These are phyloP conservation scores for Trachemys scripta DNA, from an alignment of 2,113 vertebrate genomes.

Conservation along the genomic window DNA sequence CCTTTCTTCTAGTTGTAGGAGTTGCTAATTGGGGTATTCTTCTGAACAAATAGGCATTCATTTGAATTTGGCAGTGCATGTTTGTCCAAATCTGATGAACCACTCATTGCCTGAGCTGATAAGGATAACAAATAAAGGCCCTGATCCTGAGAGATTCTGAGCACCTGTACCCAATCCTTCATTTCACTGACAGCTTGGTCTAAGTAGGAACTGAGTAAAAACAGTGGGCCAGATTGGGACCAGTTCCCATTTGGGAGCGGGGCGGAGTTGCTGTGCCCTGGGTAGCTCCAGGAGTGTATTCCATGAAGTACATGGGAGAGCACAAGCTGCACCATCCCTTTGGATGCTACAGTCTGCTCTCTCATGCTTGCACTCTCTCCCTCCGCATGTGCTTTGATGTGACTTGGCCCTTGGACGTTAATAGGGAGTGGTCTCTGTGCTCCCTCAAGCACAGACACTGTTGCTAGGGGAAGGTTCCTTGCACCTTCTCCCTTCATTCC, in stretches of 20 bases:
- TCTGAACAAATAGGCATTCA: not conserved
- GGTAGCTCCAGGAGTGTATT: not conserved
- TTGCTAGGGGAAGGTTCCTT: not conserved
- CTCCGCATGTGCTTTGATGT: not conserved
- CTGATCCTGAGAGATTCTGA: not conserved
- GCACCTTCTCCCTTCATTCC: no score
- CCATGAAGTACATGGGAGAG: not conserved
- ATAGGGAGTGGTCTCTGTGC: not conserved
- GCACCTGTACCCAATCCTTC: constrained; percentile 1
- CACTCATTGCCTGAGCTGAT: not conserved
- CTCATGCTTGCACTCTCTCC: not conserved
- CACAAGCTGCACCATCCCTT: not conserved
- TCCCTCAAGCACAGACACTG: not conserved
- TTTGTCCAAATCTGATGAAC: constrained; percentile 20
- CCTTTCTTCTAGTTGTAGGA: not conserved
- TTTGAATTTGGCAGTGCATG: not conserved
- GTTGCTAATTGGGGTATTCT: fast-evolving
- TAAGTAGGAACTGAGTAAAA: not conserved
- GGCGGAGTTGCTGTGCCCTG: not conserved
- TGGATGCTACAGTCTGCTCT: not conserved
- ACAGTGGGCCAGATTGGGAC: not conserved
- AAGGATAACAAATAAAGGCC: constrained; percentile 17
- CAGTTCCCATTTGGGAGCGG: not conserved
- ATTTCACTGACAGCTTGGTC: not conserved
- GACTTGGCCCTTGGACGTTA: not conserved